Evolutionary conservation across 2,113 vertebrate genomes (phyloP).

Genomic region (Lampris incognitus): DNA sequence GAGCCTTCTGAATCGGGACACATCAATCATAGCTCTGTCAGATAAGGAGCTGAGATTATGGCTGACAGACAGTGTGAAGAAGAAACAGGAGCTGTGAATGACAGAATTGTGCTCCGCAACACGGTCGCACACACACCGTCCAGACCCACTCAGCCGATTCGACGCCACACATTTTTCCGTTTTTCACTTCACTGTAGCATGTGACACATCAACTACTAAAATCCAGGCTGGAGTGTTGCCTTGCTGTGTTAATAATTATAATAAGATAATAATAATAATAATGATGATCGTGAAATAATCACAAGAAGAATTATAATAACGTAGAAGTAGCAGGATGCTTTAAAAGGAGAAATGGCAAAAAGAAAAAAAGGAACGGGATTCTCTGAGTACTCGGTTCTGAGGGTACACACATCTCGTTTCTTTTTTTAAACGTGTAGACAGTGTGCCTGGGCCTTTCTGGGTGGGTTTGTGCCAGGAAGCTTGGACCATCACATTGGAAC

Average conservation of each 20-base stretch:
- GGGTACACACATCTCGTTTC: not conserved
- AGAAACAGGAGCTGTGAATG: slow-evolving; percentile 8
- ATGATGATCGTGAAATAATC: not conserved
- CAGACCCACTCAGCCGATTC: not conserved
- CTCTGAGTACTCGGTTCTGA: no score
- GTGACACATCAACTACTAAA: not conserved
- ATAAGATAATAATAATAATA: not conserved
- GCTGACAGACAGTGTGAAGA: slow-evolving; percentile 42
- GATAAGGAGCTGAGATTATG: slow-evolving; percentile 50
- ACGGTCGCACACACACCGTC: not conserved
- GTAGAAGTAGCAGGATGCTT: not conserved
- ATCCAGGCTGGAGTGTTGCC: not conserved
- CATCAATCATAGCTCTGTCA: slow-evolving; percentile 71
- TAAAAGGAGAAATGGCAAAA: not conserved
- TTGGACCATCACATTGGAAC: not conserved
- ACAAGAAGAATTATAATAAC: not conserved
- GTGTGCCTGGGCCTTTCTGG: not conserved
- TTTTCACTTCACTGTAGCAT: no score
- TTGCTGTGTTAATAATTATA: not conserved
- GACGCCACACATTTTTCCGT: not conserved
- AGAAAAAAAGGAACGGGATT: no score
- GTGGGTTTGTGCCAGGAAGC: not conserved
- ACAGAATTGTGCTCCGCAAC: slow-evolving; percentile 20
- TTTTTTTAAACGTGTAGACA: not conserved
- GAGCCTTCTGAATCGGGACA: slow-evolving; percentile 54